A percentile compares a stretch with the other conserved stretches of the same genome.
Conservation (phyloP, 2,797 vertebrate species). For the Onychomys leucogaster region DNA sequence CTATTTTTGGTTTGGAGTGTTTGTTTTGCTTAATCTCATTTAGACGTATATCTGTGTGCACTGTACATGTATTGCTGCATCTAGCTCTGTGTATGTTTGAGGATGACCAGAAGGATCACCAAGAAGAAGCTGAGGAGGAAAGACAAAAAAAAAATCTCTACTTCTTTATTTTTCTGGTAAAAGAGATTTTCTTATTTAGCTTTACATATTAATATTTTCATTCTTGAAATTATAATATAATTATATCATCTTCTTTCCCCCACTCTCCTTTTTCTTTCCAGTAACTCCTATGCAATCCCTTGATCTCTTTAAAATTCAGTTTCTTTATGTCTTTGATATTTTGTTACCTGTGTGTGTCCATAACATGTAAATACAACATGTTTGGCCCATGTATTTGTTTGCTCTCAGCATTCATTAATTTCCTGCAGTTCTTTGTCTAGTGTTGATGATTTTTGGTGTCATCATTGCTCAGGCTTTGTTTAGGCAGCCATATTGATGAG, state of each 20-base stretch:
- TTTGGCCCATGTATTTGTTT: not conserved
- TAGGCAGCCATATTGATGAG: not conserved
- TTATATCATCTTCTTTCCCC: not conserved
- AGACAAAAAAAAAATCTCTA: not conserved
- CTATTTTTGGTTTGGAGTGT: not conserved
- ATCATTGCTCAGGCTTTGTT: not conserved
- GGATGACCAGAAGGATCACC: not conserved
- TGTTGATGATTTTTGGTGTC: not conserved
- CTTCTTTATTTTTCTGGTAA: not conserved
- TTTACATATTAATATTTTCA: not conserved
- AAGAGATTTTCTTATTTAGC: not conserved
- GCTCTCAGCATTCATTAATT: not conserved
- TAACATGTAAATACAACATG: not conserved
- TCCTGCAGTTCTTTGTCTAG: not conserved
- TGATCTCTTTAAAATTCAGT: not conserved
- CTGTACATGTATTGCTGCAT: not conserved
- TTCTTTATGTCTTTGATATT: not conserved
- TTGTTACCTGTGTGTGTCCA: not conserved
- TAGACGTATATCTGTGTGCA: not conserved
- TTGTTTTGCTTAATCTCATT: not conserved
- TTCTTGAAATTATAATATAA: not conserved
- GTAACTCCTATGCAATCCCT: not conserved
- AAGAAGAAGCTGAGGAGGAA: not conserved
- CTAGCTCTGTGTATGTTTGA: not conserved
- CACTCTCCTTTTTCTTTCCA: not conserved